Evolutionary conservation across 2,888 invertebrate species (phyloP).

Genomic region (Harmothoe impar): DNA sequence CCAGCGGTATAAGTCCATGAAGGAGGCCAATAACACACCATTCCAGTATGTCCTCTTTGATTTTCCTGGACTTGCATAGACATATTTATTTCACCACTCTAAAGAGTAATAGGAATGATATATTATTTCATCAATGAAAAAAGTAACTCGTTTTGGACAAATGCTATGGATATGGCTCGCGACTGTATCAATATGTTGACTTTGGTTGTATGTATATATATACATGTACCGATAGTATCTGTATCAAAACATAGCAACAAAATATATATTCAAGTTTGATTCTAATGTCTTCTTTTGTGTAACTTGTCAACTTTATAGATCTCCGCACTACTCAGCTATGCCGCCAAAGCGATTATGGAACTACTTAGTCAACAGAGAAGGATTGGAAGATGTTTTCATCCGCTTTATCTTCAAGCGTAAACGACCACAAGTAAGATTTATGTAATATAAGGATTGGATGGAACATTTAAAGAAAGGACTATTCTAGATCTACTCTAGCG

Average conservation of each 20-base stretch:
- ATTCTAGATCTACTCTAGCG: too few relatives aligned
- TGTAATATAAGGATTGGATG: too few relatives aligned
- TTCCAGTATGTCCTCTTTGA: slow-evolving; percentile 88
- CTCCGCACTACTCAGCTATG: slow-evolving; percentile 85
- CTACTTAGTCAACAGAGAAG: slow-evolving; percentile 95
- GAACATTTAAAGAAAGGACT: too few relatives aligned
- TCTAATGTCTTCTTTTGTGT: too few relatives aligned
- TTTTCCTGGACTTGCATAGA: too few relatives aligned
- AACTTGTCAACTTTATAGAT: slow-evolving; percentile 59
- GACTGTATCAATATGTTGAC: neutral
- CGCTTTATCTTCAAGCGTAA: slow-evolving; percentile 90
- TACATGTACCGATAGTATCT: neutral
- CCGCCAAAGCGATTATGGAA: slow-evolving; percentile 92
- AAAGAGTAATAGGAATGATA: neutral
- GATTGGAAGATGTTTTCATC: slow-evolving; percentile 96
- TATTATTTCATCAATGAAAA: neutral
- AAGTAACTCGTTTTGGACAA: neutral
- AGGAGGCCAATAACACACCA: slow-evolving; percentile 97
- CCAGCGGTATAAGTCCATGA: slow-evolving; percentile 94
- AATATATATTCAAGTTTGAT: too few relatives aligned
- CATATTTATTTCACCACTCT: neutral
- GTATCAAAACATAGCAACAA: neutral
- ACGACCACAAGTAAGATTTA: slow-evolving; percentile 54
- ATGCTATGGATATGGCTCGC: neutral
- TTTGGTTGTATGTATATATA: neutral